Evolutionary conservation across 2,797 vertebrate species (phyloP), one percentile per base, ranked within the genome.

Genomic region (Sternarchorhynchus goeldii): DNA sequence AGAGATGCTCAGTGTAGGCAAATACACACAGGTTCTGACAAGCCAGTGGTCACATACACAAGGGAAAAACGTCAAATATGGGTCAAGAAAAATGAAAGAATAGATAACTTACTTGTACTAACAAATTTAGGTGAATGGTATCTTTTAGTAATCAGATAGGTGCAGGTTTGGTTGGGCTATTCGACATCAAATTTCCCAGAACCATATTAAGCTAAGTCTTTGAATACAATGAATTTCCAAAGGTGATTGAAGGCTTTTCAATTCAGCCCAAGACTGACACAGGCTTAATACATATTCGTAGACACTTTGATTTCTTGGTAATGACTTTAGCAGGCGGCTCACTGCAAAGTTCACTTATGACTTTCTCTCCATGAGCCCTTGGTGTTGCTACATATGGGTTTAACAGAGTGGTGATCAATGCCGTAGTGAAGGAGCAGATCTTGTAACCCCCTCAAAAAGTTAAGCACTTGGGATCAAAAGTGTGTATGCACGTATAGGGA

Each of bases 381-480:
- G 12, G 45, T 50, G 45, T 25, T 12, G 41, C 12, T 41, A 8
- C 16, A 10, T 12, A 65, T 2, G 63, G 69, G 14, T 32, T 56
- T 62, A 64, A 58, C 58, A 34, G 20, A 73, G 76, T 73, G 58
- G 68, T 81, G 39, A 31, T 39, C 72, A 81, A 81, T 57, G 45
- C 53, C 53, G 69, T 66, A 18, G 65, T 70, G 63, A 12, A 56
- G 55, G 68, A 50, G 45, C 45, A 50, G 45, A 50, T 2, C 2
- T 50, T 50, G 45, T 10, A 17, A 58, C 45, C 63, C 69, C 32
- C 34, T 65, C n/a, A 10, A 50, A 7, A n/a, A 66, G n/a, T 12
- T 45, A 21, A 67, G 65, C 65, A 67, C 65, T 50, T 67, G 39
- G 39, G 65, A 67, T 45, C 39, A 10, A 50, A 67, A 20, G n/a